Evolutionary conservation across 2,113 vertebrate species (phyloP).

Genomic region (Bungarus multicinctus): DNA sequence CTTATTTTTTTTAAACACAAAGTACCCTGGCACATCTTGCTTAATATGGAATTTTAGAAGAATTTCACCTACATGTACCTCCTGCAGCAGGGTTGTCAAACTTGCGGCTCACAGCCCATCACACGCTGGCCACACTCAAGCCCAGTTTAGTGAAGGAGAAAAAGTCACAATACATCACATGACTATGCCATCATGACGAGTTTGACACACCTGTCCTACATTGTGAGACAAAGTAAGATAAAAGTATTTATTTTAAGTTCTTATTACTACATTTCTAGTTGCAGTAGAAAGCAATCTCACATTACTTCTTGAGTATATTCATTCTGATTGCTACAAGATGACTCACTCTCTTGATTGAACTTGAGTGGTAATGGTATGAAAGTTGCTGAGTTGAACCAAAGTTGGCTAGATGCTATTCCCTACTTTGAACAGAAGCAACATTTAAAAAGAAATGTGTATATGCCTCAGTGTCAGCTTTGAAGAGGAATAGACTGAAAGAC

Average conservation of each 20-base stretch:
- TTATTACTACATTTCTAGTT: background rate
- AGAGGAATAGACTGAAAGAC: background rate
- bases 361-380: background rate
- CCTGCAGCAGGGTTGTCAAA: background rate
- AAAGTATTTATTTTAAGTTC: background rate
- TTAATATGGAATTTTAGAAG: too few relatives aligned
- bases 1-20: too few relatives aligned
- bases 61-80: background rate
- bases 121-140: too few relatives aligned
- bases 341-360: background rate
- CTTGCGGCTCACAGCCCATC: too few relatives aligned
- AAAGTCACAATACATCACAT: too few relatives aligned
- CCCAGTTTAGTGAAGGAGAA: too few relatives aligned
- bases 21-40: background rate
- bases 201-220: background rate
- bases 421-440: background rate
- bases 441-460: background rate
- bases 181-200: too few relatives aligned
- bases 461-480: background rate
- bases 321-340: background rate
- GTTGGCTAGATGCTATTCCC: background rate
- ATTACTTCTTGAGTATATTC: background rate
- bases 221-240: too few relatives aligned
- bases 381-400: background rate
- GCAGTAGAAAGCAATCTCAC: background rate